phyloP scores from a whole-genome alignment of 1,140 invertebrate genomes.

The Cecropterus lyciades region DNA sequence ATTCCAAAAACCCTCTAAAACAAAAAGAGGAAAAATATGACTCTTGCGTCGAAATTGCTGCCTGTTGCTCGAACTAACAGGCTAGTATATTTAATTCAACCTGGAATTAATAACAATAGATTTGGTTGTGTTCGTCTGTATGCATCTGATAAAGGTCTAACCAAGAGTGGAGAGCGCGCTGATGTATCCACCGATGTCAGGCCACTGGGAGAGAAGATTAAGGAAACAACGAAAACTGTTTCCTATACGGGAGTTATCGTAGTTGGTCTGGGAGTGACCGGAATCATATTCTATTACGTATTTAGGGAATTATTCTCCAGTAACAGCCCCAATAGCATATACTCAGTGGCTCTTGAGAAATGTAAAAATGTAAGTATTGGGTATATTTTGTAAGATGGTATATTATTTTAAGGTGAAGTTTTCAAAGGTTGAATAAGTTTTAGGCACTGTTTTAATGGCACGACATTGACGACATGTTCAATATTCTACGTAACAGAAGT shows the following conservation, averaged over 20 bases:
- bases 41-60: slow-evolving; percentile 69
- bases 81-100: slow-evolving; percentile 50
- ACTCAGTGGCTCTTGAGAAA: slow-evolving; percentile 90
- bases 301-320: slow-evolving; percentile 94
- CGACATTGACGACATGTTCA: no score
- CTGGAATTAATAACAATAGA: slow-evolving; percentile 44
- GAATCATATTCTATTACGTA: slow-evolving; percentile 92
- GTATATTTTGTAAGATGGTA: no score
- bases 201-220: slow-evolving; percentile 90
- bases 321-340: slow-evolving; percentile 94
- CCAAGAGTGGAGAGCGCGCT: slow-evolving; percentile 62
- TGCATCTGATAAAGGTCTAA: slow-evolving; percentile 64
- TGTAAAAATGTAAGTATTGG: slow-evolving; percentile 85
- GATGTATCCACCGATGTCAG: slow-evolving; percentile 86
- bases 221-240: slow-evolving; percentile 93
- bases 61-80: slow-evolving; percentile 52
- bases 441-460: no score
- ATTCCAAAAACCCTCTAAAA: slow-evolving; percentile 21
- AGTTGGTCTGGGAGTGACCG: slow-evolving; percentile 90
- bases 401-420: no score
- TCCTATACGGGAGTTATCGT: slow-evolving; percentile 93
- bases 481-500: no score
- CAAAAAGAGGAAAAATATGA: slow-evolving; percentile 54
- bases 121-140: slow-evolving; percentile 52
- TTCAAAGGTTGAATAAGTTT: no score